Conservation (phyloP, 2,113 vertebrate genomes). For the Zosterops hypoxanthus region DNA sequence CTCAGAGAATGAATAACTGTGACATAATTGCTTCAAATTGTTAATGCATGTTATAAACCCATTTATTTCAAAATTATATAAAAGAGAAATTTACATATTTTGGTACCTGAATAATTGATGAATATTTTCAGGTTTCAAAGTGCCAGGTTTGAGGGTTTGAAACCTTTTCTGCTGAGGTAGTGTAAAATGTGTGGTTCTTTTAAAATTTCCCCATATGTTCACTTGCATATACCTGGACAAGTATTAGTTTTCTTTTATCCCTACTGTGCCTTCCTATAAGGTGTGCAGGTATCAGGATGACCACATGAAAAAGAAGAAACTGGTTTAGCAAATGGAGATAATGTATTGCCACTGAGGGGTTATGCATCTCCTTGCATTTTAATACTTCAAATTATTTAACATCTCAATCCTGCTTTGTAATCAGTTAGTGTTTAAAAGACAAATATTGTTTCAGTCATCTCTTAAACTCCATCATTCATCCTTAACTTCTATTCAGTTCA, state of each 20-base stretch:
- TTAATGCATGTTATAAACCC: neutral
- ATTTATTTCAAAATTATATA: neutral
- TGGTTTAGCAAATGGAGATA: neutral
- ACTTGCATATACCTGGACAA: neutral
- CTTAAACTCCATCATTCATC: neutral
- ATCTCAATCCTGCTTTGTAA: neutral
- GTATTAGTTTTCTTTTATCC: neutral
- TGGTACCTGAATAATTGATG: neutral
- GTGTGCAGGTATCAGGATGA: accelerated
- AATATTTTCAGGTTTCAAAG: neutral
- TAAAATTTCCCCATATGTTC: neutral
- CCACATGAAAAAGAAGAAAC: neutral
- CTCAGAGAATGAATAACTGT: neutral
- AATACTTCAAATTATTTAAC: neutral
- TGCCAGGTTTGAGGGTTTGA: neutral
- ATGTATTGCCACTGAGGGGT: accelerated
- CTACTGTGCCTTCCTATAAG: neutral
- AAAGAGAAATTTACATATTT: neutral
- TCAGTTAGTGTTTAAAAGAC: neutral
- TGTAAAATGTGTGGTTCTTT: neutral
- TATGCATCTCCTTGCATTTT: neutral
- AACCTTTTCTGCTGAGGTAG: neutral
- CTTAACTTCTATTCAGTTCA: neutral
- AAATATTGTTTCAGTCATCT: neutral
- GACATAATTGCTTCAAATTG: neutral